Evolutionary conservation across 2,888 invertebrate species (phyloP), one percentile per base, ranked within the genome.

Genomic region (Plagodis dolabraria): DNA sequence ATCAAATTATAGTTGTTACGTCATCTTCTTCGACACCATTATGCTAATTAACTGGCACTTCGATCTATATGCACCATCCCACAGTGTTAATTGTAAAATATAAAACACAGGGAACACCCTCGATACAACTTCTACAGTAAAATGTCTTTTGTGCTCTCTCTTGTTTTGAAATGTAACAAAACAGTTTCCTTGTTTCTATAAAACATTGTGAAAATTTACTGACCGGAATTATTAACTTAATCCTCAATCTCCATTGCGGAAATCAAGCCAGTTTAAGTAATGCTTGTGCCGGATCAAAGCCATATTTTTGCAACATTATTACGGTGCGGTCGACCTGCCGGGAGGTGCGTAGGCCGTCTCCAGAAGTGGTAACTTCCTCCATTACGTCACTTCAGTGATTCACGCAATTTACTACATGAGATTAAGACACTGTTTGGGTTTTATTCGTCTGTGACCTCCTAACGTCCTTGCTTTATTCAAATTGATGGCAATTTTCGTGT

Each of bases 1-100:
- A 91, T 91, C 82, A 86, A 89, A 89, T 91, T 90, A 89, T 86
- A 85, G 76, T 73, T 74, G 75, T 89, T 83, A 86, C 88, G 86
- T 87, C 83, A 89, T 72, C 69, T 63, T 67, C 76, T 81, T 74
- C 76, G 79, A 71, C 80, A 80, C 76, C 67, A 76, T 72, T 80
- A 79, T 80, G 83, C 75, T 87, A 90, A 90, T 90, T 86, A 86
- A 78, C 71, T 68, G 73, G 71, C 52, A 63, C 51, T 57, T 53
- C 36, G 57, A 64, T 61, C 55, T 58, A 63, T 51, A 55, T 45
- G 50, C 62, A 61, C 48, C 44, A 46, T 36, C 50, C 43, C 46
- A 57, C 10, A 10, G 5, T 61, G 46, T 52, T 53, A 56, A 58
- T 51, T 22, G 22, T 22, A 22, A 48, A 57, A 51, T 48, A 61